A percentile compares a stretch with the other conserved stretches of the same genome.
Evolutionary conservation across 2,888 invertebrate species (phyloP).

Genomic region (Spialia ferax): DNA sequence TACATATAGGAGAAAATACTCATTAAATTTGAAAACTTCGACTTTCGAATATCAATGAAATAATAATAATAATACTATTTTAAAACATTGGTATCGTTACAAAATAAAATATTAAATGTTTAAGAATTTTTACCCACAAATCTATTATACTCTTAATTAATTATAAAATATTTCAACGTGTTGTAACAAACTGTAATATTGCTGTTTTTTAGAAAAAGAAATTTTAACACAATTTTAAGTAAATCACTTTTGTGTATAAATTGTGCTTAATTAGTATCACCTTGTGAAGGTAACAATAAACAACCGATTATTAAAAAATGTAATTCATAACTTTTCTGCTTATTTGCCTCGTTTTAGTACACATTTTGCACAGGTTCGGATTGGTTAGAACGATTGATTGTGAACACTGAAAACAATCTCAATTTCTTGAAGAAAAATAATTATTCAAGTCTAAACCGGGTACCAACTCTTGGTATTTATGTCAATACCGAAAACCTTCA

Average conservation of each 20-base stretch:
- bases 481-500: too few relatives aligned
- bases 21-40: too few relatives aligned
- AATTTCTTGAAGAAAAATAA: too few relatives aligned
- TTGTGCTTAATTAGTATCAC: constrained; percentile 37
- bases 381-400: too few relatives aligned
- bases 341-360: background rate
- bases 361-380: too few relatives aligned
- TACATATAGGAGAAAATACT: too few relatives aligned
- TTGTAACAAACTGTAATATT: constrained; percentile 15
- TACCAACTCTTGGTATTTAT: too few relatives aligned
- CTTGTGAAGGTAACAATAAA: constrained; percentile 35
- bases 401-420: too few relatives aligned
- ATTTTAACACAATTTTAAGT: constrained; percentile 17
- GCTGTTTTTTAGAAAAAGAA: constrained; percentile 30
- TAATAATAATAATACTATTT: too few relatives aligned
- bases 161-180: constrained; percentile 20
- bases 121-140: constrained; percentile 23
- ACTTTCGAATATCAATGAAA: too few relatives aligned
- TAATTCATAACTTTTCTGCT: too few relatives aligned
- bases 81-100: background rate
- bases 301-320: constrained; percentile 21
- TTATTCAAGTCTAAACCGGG: too few relatives aligned
- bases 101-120: background rate
- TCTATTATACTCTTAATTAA: constrained; percentile 19
- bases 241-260: constrained; percentile 27